These are phyloP conservation scores for Coregonus sp. DNA, from an alignment of 2,797 vertebrate genomes.

Conservation along the genomic window DNA sequence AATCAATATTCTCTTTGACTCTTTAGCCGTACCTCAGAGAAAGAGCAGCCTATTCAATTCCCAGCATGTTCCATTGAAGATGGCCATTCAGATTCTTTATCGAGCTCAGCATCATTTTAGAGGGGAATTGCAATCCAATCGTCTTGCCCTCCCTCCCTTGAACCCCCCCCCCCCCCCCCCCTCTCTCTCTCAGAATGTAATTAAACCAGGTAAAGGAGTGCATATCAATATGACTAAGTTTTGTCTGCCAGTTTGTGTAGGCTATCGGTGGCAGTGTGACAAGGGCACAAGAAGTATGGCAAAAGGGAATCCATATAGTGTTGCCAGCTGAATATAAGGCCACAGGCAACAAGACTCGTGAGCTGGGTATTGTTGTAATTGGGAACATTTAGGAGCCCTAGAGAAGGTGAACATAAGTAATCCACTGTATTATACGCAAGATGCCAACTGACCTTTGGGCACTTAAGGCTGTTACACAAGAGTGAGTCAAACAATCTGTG, in stretches of 20 bases:
- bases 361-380: too few species aligned
- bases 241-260: background rate
- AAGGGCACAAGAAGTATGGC: background rate
- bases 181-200: background rate
- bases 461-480: background rate
- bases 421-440: background rate
- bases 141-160: background rate
- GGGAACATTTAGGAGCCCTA: too few species aligned
- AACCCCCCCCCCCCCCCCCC: too few species aligned
- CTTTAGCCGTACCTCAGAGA: background rate
- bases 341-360: too few species aligned
- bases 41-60: background rate
- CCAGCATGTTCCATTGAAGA: background rate
- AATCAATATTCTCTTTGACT: background rate
- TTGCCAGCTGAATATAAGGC: too few species aligned
- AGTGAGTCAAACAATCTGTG: background rate
- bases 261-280: background rate
- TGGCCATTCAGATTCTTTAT: background rate
- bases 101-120: background rate
- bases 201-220: background rate
- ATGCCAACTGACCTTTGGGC: background rate
- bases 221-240: background rate
- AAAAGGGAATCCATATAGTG: background rate
- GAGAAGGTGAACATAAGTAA: background rate
- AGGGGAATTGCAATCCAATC: background rate